Evolutionary conservation across 2,113 vertebrate genomes (phyloP).

Genomic region (Sinosuthora webbiana): DNA sequence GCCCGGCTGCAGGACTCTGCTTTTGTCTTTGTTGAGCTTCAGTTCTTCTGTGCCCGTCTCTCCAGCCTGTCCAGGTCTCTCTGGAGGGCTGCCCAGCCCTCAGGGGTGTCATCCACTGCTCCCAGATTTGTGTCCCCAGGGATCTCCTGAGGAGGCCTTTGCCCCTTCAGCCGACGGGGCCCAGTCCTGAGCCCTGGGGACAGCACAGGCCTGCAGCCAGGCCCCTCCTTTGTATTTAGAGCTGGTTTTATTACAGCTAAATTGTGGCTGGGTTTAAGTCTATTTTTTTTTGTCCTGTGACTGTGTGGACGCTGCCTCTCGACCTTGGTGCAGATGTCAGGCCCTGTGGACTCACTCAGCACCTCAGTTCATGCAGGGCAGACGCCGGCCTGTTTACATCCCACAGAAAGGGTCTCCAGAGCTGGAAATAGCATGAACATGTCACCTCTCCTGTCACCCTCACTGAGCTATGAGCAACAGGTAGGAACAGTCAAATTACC

Average conservation of each 20-base stretch:
- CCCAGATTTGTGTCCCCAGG: background rate
- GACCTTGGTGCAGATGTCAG: background rate
- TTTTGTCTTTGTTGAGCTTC: background rate
- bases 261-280: background rate
- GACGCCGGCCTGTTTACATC: background rate
- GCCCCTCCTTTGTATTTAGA: background rate
- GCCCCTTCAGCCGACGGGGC: fast-evolving
- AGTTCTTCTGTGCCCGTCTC: background rate
- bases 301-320: fast-evolving
- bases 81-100: background rate
- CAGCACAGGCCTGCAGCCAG: background rate
- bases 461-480: background rate
- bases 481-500: fast-evolving
- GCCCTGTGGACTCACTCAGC: fast-evolving
- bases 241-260: background rate
- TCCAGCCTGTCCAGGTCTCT: background rate
- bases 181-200: too few species aligned
- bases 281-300: background rate
- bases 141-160: background rate
- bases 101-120: too few species aligned
- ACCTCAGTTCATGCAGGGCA: too few species aligned
- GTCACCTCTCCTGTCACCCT: background rate
- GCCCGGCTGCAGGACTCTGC: too few species aligned
- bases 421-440: background rate
- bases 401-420: background rate